Conservation (phyloP, 92 coral and sea anemone genomes). For the Bergia sp. region DNA sequence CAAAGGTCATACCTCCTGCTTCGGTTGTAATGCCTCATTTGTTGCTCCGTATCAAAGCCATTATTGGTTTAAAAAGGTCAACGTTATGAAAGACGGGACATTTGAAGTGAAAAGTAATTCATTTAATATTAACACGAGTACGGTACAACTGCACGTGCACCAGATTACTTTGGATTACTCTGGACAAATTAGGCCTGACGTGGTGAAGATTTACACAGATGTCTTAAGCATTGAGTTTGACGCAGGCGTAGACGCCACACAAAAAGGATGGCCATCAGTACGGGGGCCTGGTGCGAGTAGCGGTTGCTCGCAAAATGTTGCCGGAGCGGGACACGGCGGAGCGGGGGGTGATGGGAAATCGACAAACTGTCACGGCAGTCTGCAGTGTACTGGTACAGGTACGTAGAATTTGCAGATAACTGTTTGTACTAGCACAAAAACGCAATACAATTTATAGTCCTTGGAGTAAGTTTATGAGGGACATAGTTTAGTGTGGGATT, state of each 20-base stretch:
- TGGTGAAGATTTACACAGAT: slow-evolving; percentile 50
- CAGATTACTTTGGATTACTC: slow-evolving; percentile 54
- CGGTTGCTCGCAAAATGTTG: slow-evolving; percentile 35
- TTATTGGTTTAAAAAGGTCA: slow-evolving; percentile 59
- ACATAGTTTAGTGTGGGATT: background rate
- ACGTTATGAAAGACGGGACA: slow-evolving; percentile 55
- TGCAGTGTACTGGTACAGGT: slow-evolving; percentile 22
- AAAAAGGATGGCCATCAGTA: slow-evolving; percentile 52
- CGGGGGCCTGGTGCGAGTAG: slow-evolving; percentile 59
- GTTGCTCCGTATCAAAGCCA: slow-evolving; percentile 48
- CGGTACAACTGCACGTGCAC: slow-evolving; percentile 49
- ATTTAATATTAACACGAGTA: slow-evolving; percentile 35
- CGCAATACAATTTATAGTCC: background rate
- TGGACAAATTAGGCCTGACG: slow-evolving; percentile 51
- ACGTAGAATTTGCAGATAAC: background rate
- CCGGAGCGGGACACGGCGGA: slow-evolving; percentile 76
- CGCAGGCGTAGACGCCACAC: slow-evolving; percentile 59
- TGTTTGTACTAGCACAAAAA: background rate
- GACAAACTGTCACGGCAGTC: slow-evolving; percentile 14
- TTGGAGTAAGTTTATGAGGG: background rate
- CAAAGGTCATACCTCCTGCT: slow-evolving; percentile 62
- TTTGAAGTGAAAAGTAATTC: slow-evolving; percentile 60
- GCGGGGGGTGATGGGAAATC: slow-evolving; percentile 58
- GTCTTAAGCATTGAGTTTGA: slow-evolving; percentile 55
- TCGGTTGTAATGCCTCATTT: slow-evolving; percentile 49